Evolutionary conservation across 1,140 invertebrate species (phyloP).

Genomic region (Brachionus sp.): DNA sequence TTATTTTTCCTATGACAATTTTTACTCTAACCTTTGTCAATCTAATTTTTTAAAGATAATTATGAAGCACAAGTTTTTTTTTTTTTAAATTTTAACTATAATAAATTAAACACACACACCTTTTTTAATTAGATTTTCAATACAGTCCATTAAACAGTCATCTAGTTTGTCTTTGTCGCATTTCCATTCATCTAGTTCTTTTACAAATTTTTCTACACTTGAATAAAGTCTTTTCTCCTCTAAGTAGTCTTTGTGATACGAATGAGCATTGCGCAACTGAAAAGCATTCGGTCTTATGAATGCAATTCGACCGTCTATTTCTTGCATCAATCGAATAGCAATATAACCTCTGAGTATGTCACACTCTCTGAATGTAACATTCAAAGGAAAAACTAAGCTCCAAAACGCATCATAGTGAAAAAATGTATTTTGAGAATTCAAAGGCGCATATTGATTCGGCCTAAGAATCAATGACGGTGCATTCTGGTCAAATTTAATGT

Average conservation of each 20-base stretch:
- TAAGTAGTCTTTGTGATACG: constrained; percentile 48
- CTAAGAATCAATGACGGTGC: constrained; percentile 49
- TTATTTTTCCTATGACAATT: too few species aligned
- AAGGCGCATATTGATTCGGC: constrained; percentile 50
- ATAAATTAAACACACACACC: neutral
- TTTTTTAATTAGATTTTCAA: neutral
- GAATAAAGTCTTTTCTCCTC: constrained; percentile 50
- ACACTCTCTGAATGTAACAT: constrained; percentile 51
- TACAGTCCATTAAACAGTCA: neutral
- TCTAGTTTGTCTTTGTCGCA: constrained; percentile 42
- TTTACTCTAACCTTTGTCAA: too few species aligned
- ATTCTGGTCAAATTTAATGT: constrained; percentile 49
- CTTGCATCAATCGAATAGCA: constrained; percentile 51
- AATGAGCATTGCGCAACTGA: constrained; percentile 49
- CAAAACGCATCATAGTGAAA: constrained; percentile 53
- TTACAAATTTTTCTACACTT: constrained; percentile 47
- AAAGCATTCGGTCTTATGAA: constrained; percentile 50
- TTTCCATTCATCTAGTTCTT: constrained; percentile 49
- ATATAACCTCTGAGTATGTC: constrained; percentile 56
- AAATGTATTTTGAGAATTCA: constrained; percentile 55
- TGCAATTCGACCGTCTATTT: constrained; percentile 49
- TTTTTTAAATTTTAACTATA: too few species aligned
- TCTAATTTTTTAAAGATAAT: too few species aligned
- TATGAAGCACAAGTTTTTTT: too few species aligned
- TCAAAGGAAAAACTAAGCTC: constrained; percentile 51